A percentile compares a stretch with the other conserved stretches of the same genome.
Evolutionary conservation across 2,113 vertebrate genomes (phyloP).

Genomic region (Anguilla japonica): DNA sequence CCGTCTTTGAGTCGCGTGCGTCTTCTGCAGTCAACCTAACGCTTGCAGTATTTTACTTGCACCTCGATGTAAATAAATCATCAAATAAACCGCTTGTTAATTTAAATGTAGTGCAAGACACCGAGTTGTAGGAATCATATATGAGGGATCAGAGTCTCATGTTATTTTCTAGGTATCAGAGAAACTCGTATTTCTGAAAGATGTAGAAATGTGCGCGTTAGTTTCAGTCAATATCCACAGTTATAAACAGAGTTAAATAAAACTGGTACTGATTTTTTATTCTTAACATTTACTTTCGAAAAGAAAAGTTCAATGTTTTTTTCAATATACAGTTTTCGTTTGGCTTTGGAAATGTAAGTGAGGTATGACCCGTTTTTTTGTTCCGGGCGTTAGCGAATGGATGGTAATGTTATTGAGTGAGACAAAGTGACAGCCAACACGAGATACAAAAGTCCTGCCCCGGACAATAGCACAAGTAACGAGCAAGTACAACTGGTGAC

Average conservation of each 20-base stretch:
- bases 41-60: too few species aligned
- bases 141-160: too few species aligned
- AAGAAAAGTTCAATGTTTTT: conserved; percentile 15
- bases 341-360: background rate
- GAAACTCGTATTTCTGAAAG: background rate
- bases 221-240: background rate
- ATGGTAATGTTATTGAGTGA: background rate
- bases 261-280: background rate
- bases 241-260: conserved; percentile 8
- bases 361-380: background rate
- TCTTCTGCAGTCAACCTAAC: background rate
- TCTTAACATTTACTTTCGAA: conserved; percentile 21
- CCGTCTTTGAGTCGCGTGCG: background rate
- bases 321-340: conserved; percentile 32
- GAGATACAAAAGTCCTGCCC: background rate
- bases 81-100: background rate
- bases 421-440: background rate
- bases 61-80: background rate
- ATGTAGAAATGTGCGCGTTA: background rate
- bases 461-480: background rate
- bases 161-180: background rate
- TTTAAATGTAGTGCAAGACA: too few species aligned
- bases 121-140: too few species aligned
- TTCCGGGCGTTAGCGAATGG: background rate
- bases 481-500: background rate